Evolutionary conservation across 2,113 vertebrate genomes (phyloP).

Genomic region (Takifugu flavidus): DNA sequence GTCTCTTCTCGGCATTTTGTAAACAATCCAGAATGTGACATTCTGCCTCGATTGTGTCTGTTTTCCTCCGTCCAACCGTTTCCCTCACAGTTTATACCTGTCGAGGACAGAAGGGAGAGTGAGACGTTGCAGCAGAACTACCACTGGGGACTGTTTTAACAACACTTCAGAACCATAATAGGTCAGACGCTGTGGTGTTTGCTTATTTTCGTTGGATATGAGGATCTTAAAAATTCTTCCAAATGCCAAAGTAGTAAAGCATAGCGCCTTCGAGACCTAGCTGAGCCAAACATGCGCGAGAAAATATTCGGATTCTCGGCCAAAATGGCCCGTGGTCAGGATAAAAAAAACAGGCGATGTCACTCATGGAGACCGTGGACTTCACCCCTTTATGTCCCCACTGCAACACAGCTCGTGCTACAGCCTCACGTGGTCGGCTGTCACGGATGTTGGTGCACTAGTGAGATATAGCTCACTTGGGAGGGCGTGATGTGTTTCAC

Average conservation of each 20-base stretch:
- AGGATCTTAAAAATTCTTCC: slow-evolving; percentile 23
- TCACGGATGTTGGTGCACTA: neutral
- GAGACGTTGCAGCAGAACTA: slow-evolving; percentile 1
- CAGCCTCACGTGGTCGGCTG: slow-evolving; percentile 2
- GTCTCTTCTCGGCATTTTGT: slow-evolving; percentile 83
- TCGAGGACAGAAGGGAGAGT: neutral
- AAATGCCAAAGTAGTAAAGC: slow-evolving; percentile 39
- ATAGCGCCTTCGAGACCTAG: slow-evolving; percentile 45
- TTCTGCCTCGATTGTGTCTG: slow-evolving; percentile 74
- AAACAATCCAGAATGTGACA: slow-evolving; percentile 91
- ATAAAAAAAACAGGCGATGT: slow-evolving; percentile 38
- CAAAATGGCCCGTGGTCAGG: slow-evolving; percentile 29
- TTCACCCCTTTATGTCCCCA: neutral
- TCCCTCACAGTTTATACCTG: slow-evolving; percentile 73
- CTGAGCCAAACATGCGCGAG: slow-evolving; percentile 51
- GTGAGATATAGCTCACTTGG: slow-evolving; percentile 10
- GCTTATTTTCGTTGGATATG: slow-evolving; percentile 34
- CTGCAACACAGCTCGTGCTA: neutral
- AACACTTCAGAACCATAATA: neutral
- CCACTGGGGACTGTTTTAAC: neutral
- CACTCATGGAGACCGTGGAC: slow-evolving; percentile 33
- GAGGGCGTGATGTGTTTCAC: slow-evolving; percentile 8
- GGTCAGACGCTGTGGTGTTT: neutral
- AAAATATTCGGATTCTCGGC: slow-evolving; percentile 24
- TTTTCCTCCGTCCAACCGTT: slow-evolving; percentile 16